These are phyloP conservation scores for Pithys albifrons DNA, from an alignment of 2,113 vertebrate species.

Conservation along the genomic window DNA sequence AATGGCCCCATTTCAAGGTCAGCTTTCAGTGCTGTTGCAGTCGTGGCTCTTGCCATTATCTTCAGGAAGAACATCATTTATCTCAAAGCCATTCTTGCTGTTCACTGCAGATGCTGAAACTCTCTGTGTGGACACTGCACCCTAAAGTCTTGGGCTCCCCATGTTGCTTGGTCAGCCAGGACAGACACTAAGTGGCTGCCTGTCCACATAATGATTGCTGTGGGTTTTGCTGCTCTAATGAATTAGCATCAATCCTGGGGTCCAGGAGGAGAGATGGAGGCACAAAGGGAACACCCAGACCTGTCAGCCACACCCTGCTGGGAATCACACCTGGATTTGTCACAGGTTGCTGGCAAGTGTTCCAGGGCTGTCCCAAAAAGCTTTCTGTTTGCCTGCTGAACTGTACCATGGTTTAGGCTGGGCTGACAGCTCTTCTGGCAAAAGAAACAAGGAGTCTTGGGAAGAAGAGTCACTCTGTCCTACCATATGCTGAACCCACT, in stretches of 20 bases:
- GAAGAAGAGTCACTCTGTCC: neutral
- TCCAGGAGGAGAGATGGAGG: neutral
- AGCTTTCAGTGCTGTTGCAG: neutral
- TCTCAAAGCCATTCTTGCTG: neutral
- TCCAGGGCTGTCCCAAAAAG: neutral
- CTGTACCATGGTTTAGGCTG: rapidly evolving
- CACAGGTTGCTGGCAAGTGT: neutral
- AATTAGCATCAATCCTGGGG: neutral
- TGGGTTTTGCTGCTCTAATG: neutral
- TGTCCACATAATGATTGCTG: neutral
- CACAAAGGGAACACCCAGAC: neutral
- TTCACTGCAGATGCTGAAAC: neutral
- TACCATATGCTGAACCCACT: rapidly evolving
- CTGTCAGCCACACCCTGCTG: rapidly evolving
- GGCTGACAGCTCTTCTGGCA: neutral
- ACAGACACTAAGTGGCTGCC: neutral
- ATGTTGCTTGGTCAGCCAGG: neutral
- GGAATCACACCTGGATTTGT: neutral
- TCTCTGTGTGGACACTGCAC: neutral
- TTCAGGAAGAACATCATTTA: neutral
- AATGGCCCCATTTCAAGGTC: conserved; percentile 18
- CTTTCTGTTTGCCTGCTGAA: neutral
- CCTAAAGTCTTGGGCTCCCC: neutral
- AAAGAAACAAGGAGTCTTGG: neutral
- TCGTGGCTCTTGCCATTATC: neutral